These are phyloP conservation scores for Sebastes ruberrimus DNA, from an alignment of 2,797 vertebrate genomes.

Conservation along the genomic window DNA sequence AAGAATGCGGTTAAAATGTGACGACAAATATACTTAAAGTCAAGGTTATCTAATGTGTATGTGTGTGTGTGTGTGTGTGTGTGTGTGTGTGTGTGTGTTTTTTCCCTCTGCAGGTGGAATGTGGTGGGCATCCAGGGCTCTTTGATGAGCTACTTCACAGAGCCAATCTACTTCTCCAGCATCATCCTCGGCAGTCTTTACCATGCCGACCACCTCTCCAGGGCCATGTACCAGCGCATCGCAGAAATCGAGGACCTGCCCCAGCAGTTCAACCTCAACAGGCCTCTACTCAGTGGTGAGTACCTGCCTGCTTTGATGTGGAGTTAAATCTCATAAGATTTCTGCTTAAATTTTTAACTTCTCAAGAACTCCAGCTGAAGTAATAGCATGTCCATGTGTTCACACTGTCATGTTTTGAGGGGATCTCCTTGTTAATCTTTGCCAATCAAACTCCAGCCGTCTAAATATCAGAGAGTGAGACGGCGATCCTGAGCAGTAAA, in stretches of 20 bases:
- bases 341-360: not conserved
- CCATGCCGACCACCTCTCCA: conserved; percentile 95
- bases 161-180: conserved; percentile 97
- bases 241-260: conserved; percentile 93
- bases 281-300: conserved; percentile 94
- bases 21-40: not conserved
- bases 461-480: conserved; percentile 46
- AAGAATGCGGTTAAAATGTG: not conserved
- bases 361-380: not conserved
- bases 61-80: not conserved
- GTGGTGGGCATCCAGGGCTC: conserved; percentile 96
- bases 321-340: not conserved
- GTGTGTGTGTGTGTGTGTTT: not conserved
- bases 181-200: conserved; percentile 97
- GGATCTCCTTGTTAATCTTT: conserved; percentile 8
- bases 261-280: conserved; percentile 92
- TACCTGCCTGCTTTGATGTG: not conserved
- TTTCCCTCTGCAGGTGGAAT: conserved; percentile 87
- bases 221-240: conserved; percentile 97
- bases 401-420: not conserved
- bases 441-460: conserved; percentile 21
- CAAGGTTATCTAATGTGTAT: not conserved
- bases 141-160: conserved; percentile 94
- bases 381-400: not conserved
- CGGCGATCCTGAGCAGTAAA: conserved; percentile 29